Evolutionary conservation across 2,888 invertebrate species (phyloP), one percentile per base, ranked within the genome.

Genomic region (Epistrophe eligans): DNA sequence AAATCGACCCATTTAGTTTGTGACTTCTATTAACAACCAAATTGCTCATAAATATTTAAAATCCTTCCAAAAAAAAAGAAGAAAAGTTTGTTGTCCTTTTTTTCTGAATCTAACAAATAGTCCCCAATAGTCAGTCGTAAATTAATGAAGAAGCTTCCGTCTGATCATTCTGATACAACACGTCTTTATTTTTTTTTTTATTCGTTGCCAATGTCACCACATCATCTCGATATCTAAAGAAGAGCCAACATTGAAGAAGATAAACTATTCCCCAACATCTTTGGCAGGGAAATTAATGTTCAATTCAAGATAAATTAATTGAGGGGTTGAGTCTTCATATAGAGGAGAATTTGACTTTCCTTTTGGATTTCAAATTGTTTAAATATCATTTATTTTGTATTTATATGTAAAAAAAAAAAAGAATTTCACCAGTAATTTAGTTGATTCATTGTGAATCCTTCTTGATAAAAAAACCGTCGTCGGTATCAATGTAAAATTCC

Each of bases 121-220:
- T 80, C 72, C 45, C 60, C 43, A 62, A 60, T 9, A 77, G 66
- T 81, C 55, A 66, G 64, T 70, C 55, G 66, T 55, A 87, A 79
- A 87, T 89, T 89, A 89, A 88, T 88, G 85, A 76, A 57, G 50
- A 38, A 76, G 35, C 72, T 72, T 87, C 87, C 87, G 55, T 28
- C 40, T 8, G 89, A 88, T 89, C 79, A 88, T 80, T 88, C 84
- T 83, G 89, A 89, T 89, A 89, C 88, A 89, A 89, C 88, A 89
- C 89, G 88, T 88, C 88, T 89, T 88, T 83, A 89, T 88, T 24
- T 24, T 24, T 24, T 24, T 89, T 89, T 83, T 82, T 80, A 60
- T 77, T 64, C 67, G 66, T 64, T 72, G 71, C 79, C 74, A 74
- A 55, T 73, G 77, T 79, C 83, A 84, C 79, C 82, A 79, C 84